Evolutionary conservation across 1,140 invertebrate genomes (phyloP), one percentile per base, ranked within the genome.

Genomic region (Lanistes nyassanus): DNA sequence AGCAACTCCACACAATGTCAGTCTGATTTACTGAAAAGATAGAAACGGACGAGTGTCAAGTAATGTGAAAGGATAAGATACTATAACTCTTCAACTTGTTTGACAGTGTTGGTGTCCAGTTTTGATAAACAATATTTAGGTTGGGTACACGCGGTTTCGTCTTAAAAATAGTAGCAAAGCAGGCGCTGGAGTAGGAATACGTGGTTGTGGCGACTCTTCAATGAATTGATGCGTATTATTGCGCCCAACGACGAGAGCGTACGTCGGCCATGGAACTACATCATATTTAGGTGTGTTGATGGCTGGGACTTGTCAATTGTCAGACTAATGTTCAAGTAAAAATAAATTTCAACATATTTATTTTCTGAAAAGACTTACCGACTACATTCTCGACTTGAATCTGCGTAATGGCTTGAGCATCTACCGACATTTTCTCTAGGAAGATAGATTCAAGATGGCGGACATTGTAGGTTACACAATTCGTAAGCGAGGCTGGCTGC

Each of bases 371-470:
- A 65, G 55, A 74, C 81, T 80, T 80, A 86, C 85, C 85, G 68
- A 81, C 64, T 53, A 86, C 80, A 79, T 84, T 84, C 80, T 86
- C 84, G 51, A 86, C 81, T 62, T 85, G 84, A 74, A 86, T 84
- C 68, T 86, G 83, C n/a, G 78, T 80, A 36, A 82, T 74, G 47
- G 80, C 39, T 69, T 77, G 77, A 31, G 77, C 78, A 64, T 86
- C 83, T 71, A 84, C 77, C 78, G 84, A 84, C 84, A 85, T 85
- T 76, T 85, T 86, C 83, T 65, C 79, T 72, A 67, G 42, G 74
- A 51, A 67, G 78, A 82, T 80, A 79, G 80, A 82, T 79, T 78
- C 82, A 85, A 86, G 69, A 86, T 86, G 85, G 85, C 84, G 84
- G 80, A 64, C 31, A 64, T 71, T 36, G 42, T 51, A 37, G 26